phyloP scores from a whole-genome alignment of 2,113 vertebrate species.

The Anthoscopus minutus region DNA sequence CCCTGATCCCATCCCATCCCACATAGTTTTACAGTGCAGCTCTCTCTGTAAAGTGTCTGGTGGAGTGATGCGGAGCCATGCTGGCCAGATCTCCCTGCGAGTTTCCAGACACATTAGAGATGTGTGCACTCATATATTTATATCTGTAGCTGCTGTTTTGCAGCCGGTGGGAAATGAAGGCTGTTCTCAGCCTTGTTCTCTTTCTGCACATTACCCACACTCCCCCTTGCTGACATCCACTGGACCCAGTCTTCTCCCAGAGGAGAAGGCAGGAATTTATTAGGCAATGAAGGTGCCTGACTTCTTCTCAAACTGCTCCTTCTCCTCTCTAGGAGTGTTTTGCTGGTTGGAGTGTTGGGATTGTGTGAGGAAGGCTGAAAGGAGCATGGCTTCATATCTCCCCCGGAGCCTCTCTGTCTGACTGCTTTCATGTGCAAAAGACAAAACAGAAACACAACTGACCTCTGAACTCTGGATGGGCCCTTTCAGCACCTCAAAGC shows the following conservation, averaged over 20 bases:
- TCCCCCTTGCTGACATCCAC: neutral
- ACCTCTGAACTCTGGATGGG: neutral
- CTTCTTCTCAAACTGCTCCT: neutral
- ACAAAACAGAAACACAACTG: neutral
- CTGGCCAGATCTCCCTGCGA: neutral
- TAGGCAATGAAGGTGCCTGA: neutral
- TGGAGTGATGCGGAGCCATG: neutral
- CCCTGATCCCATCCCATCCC: neutral
- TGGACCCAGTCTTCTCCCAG: neutral
- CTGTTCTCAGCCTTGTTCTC: neutral
- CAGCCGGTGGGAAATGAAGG: constrained; percentile 5
- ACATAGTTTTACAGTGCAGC: neutral
- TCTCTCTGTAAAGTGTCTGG: neutral
- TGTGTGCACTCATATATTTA: neutral
- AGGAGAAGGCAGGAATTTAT: neutral
- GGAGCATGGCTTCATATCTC: neutral
- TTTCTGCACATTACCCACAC: neutral
- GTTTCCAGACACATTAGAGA: neutral
- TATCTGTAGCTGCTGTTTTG: neutral
- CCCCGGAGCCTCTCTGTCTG: neutral
- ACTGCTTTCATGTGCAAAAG: constrained; percentile 3
- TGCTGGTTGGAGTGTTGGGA: neutral
- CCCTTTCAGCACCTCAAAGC: constrained; percentile 23
- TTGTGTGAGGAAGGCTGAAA: neutral
- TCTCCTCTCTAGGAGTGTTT: neutral